Base-by-base conservation (phyloP, 2,797 vertebrate species). In the Gallinago stenura region DNA sequence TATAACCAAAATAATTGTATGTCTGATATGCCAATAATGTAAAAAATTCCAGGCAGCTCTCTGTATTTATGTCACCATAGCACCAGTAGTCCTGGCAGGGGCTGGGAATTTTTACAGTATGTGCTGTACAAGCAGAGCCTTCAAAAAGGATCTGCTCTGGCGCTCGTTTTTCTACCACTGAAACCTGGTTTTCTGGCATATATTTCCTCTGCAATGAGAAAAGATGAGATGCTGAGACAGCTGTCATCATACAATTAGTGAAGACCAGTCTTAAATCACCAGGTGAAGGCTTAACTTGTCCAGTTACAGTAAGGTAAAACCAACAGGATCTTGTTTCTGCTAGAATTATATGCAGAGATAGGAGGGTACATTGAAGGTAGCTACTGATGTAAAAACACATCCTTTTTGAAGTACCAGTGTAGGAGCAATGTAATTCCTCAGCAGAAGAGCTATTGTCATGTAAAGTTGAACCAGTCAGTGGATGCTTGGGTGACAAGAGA, bases 61-160 rank as follows among this genome's bases (percentile, higher is more conserved):
- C 86, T 87, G 51, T 90, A 61, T 93, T 96, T 96, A 41, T 91
- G 62, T 94, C 93, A 79, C 90, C 62, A 92, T 89, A 94, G 88
- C 60, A 93, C 66, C 86, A 94, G 77, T 21, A 65, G 54, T 69
- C 43, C 77, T 83, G 73, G 30, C 76, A 94, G 77, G 26, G 39
- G 30, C 10, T 70, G 35, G 31, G n/a, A 90, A 65, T 60, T 88
- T 88, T 78, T 83, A 41, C 37, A 62, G 25, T 60, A n/a, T 51
- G 18, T 87, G 51, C 62, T 76, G 35, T 71, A 71, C 6, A 17
- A 53, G 60, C 51, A 45, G 19, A 91, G 15, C 64, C 13, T 62
- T 82, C 53, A 43, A 56, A 86, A 68, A 84, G 2, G 9, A 22
- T 88, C 58, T 86, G 19, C 19, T 69, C 15, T 87, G 16, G 28